Evolutionary conservation across 2,113 vertebrate species (phyloP), one percentile per base, ranked within the genome.

Genomic region (Pavo muticus): DNA sequence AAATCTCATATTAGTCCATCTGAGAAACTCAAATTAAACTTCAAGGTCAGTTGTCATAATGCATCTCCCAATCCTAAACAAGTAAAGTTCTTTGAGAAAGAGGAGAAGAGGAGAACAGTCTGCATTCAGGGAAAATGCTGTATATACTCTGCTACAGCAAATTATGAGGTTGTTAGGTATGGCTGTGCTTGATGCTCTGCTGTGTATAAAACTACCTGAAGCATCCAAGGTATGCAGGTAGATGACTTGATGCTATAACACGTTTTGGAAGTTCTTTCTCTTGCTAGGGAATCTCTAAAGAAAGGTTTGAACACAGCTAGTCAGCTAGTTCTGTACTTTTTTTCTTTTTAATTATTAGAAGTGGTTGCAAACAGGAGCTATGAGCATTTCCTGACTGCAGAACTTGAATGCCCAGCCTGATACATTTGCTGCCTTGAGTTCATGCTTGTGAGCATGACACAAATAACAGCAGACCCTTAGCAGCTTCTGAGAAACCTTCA

Each of bases 121-220:
- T 29, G 6, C 18, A 23, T 56, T 69, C 6, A 17, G 61, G 32
- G 14, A 20, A 77, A 18, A 4, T 9, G 4, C 27, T 82, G 35
- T 9, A 14, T 30, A 39, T 45, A 17, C 5, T 19, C 45, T n/a
- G 11, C 20, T 52, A 11, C 24, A 64, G 39, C 10, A 50, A 57
- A 63, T 0, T 3, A 30, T 30, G 11, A 69, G 25, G 14, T 19
- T 6, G 3, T 54, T 72, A 29, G 59, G 25, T 8, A 56, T 7
- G 74, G 13, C 9, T 0, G 0, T 44, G 23, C 3, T 3, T 25
- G 21, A 30, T 40, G 20, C 9, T 37, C 11, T 44, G 3, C 2
- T 35, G 12, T 52, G 76, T 75, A 64, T 24, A 18, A 20, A 61
- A 20, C 72, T 61, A 3, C 7, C 78, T 39, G 24, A 45, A 61